These are phyloP conservation scores for Lepetodrilus schrolli DNA, from an alignment of 2,888 invertebrate species.

Conservation along the genomic window DNA sequence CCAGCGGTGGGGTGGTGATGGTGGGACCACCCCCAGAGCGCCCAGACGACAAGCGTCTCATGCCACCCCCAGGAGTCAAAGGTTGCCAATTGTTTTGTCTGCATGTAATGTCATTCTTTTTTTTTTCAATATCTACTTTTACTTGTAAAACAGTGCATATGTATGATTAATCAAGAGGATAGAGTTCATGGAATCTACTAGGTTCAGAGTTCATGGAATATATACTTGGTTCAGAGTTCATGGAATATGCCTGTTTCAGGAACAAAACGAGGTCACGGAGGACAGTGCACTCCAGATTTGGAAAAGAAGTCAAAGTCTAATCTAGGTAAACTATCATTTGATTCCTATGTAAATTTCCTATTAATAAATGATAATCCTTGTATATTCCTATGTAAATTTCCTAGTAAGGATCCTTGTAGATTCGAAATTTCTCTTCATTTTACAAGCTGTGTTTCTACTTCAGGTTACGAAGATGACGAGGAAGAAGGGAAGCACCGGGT, in stretches of 20 bases:
- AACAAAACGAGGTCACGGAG: constrained; percentile 14
- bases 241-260: not conserved
- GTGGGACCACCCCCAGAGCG: not conserved
- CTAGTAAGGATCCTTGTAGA: not conserved
- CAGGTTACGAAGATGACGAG: constrained; percentile 51
- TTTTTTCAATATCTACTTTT: not conserved
- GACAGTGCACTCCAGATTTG: not conserved
- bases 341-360: not conserved
- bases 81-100: too few species aligned
- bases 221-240: not conserved
- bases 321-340: too few species aligned
- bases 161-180: too few species aligned
- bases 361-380: not conserved
- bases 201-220: too few species aligned
- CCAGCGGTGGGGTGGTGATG: not conserved
- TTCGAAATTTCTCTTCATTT: not conserved
- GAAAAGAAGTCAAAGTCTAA: constrained; percentile 1
- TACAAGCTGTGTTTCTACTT: not conserved
- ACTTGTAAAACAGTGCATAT: too few species aligned
- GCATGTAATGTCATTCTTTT: not conserved
- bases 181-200: too few species aligned
- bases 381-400: not conserved
- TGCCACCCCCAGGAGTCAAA: constrained; percentile 52
- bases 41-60: constrained; percentile 47
- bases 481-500: constrained; percentile 31